Evolutionary conservation across 2,113 vertebrate species (phyloP), one percentile per base, ranked within the genome.

Genomic region (Catharus minimus): DNA sequence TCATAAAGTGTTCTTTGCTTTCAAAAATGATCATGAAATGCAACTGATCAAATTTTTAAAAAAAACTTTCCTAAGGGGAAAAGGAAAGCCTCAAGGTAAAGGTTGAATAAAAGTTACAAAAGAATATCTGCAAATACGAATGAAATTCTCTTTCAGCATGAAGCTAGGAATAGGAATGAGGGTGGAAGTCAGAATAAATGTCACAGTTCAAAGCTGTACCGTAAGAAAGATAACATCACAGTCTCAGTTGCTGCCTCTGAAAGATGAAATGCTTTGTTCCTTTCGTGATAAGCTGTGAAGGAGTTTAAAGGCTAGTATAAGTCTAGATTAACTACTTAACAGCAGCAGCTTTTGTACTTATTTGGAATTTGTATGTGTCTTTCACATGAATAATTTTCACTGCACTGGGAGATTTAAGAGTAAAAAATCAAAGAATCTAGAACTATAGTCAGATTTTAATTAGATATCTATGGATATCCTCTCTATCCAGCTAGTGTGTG

Each of bases 91-190:
- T 95, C 82, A 95, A 95, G 79, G 75, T 93, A 95, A 96, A 93
- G 77, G 91, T 75, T 92, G 82, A 89, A 89, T 64, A 93, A 38
- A 69, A 88, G 77, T 58, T 92, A 94, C 89, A 97, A 95, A 96
- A 95, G 94, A 96, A 78, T 89, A 95, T 95, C 95, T 94, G 90
- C 96, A 92, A 95, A 97, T 97, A 95, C 39, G 69, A 95, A 96
- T 94, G 90, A 92, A 96, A 88, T 88, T 89, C 88, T 97, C 82
- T 81, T 92, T 90, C 91, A 93, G 82, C 58, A 7, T 7, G 60
- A 89, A 78, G 89, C 75, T 50, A 38, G 57, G 95, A 94, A 95
- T 47, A 82, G 82, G 73, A 92, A 92, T 85, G 95, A 94, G 95
- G 73, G 75, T 66, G 56, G 78, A 92, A 89, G 81, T 81, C 93